Percentiles rank a stretch among this genome's conserved stretches.
Evolutionary conservation across 2,888 invertebrate species (phyloP).

Genomic region (Drosophila atripex): DNA sequence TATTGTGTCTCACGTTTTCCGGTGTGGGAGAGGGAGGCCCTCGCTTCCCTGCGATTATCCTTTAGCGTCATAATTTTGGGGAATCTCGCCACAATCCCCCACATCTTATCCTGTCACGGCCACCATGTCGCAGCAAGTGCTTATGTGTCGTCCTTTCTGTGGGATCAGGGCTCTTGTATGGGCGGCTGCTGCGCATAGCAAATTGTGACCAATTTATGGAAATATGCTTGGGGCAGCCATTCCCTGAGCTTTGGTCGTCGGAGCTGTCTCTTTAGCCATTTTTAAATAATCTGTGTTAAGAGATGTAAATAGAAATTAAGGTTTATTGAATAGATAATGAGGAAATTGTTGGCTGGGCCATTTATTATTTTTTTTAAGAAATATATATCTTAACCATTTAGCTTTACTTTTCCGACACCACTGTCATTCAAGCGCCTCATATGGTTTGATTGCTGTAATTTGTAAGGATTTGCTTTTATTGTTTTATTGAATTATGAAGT

Average conservation of each 20-base stretch:
- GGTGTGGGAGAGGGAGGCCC: background rate
- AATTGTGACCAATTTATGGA: slow-evolving; percentile 77
- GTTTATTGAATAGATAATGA: no score
- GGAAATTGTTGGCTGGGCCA: no score
- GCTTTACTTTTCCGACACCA: background rate
- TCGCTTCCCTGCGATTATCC: slow-evolving; percentile 57
- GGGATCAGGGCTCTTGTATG: slow-evolving; percentile 37
- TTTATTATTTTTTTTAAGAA: background rate
- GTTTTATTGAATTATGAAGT: slow-evolving; percentile 83
- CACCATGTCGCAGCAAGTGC: slow-evolving; percentile 47
- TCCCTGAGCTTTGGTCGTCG: background rate
- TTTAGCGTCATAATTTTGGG: slow-evolving; percentile 68
- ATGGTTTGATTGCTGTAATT: slow-evolving; percentile 76
- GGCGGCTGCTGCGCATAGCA: slow-evolving; percentile 65
- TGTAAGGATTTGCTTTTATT: slow-evolving; percentile 76
- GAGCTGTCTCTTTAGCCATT: slow-evolving; percentile 10
- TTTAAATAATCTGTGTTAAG: background rate
- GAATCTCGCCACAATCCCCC: background rate
- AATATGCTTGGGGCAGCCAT: slow-evolving; percentile 59
- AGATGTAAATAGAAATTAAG: background rate
- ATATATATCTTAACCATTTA: background rate
- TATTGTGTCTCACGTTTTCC: slow-evolving; percentile 27
- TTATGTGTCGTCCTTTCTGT: slow-evolving; percentile 22
- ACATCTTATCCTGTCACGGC: slow-evolving; percentile 55
- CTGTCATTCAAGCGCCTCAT: slow-evolving; percentile 25